Conservation (phyloP, 2,113 vertebrate genomes). For the Marcusenius ussheri region DNA sequence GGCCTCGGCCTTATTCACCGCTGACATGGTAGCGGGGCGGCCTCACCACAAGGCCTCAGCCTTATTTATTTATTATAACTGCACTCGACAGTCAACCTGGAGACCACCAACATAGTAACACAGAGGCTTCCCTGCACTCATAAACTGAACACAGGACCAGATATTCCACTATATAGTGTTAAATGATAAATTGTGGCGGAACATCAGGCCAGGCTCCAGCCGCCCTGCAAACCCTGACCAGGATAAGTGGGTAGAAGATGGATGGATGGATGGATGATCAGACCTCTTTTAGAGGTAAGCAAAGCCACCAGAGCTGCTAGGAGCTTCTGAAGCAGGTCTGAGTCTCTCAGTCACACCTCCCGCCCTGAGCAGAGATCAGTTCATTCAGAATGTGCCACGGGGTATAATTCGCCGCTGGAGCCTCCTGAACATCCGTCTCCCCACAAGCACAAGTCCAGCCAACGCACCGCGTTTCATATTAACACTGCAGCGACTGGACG, state of each 20-base stretch:
- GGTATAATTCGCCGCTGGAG: slow-evolving; percentile 15
- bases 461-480: neutral
- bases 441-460: neutral
- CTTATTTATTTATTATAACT: neutral
- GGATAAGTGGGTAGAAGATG: neutral
- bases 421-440: neutral
- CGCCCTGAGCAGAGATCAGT: neutral
- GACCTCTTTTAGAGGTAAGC: neutral
- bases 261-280: neutral
- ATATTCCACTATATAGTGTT: neutral
- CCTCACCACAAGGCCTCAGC: neutral
- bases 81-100: neutral
- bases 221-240: neutral
- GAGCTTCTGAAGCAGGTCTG: slow-evolving; percentile 12
- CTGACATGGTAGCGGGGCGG: no score
- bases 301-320: slow-evolving; percentile 17
- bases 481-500: neutral
- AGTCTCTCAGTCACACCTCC: neutral
- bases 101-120: neutral
- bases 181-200: neutral
- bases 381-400: slow-evolving; percentile 14
- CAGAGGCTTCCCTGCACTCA: neutral
- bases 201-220: neutral
- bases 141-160: neutral
- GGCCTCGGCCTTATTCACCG: neutral